Percentiles rank a stretch among this genome's conserved stretches.
These are phyloP conservation scores for Chrysolina oricalcia DNA, from an alignment of 2,888 invertebrate species.

Conservation along the genomic window DNA sequence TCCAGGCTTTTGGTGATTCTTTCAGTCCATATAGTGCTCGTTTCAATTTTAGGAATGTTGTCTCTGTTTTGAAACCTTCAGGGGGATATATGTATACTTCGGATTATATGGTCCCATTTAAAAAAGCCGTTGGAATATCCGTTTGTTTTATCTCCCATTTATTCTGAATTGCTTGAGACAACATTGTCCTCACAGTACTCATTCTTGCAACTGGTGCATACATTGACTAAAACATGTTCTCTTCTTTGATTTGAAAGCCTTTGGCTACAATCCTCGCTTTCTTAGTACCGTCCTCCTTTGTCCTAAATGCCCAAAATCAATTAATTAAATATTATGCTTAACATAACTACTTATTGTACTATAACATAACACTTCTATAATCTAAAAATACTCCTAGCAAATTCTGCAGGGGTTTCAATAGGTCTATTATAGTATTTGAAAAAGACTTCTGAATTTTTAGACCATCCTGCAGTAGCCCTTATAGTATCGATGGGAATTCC, in stretches of 20 bases:
- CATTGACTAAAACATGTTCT: constrained; percentile 38
- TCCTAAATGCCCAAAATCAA: constrained; percentile 44
- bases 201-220: constrained; percentile 46
- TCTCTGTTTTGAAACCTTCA: constrained; percentile 37
- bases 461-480: constrained; percentile 51
- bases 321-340: no score
- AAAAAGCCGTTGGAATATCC: constrained; percentile 52
- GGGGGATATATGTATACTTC: constrained; percentile 46
- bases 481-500: constrained; percentile 46
- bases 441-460: constrained; percentile 45
- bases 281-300: constrained; percentile 43
- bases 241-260: constrained; percentile 48
- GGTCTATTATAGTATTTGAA: constrained; percentile 35
- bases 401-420: not conserved
- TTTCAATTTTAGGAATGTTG: constrained; percentile 38
- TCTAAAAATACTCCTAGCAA: not conserved
- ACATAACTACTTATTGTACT: not conserved
- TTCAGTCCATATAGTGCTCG: constrained; percentile 46
- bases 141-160: constrained; percentile 41
- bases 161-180: constrained; percentile 40
- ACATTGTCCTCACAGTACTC: constrained; percentile 39
- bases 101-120: constrained; percentile 50
- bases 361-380: not conserved
- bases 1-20: constrained; percentile 44
- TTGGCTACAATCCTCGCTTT: constrained; percentile 49